Base-by-base conservation (phyloP, 2,888 invertebrate genomes). In the Agrenia bidenticulata region DNA sequence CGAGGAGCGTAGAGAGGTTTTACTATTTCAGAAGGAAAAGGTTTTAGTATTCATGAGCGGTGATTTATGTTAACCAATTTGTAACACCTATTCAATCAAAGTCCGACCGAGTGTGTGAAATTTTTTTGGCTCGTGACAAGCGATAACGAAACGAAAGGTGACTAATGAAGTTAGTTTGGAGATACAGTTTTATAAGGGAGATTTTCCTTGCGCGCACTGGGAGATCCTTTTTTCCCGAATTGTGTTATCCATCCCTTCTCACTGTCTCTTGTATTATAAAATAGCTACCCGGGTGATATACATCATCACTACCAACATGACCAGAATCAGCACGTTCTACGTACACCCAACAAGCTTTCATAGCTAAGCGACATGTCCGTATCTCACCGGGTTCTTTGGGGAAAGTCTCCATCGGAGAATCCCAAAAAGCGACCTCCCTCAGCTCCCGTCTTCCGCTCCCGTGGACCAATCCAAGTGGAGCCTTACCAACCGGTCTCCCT, bases 71-170 rank as follows among this genome's bases (percentile, higher is more conserved):
- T 74, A 76, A 76, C 72, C 73, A 76, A 76, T 73, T 76, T 73
- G 73, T 73, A 71, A 71, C 73, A 73, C 75, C 73, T 75, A 72
- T 75, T 76, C 76, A 76, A 74, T 74, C 74, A 74, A 76, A 76
- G 73, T 71, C 67, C 68, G 69, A 62, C 62, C 61, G 67, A 66
- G 56, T 66, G 68, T 70, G 66, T 60, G 64, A 64, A 64, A 56
- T 66, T 66, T 67, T 67, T 61, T 45, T 64, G 49, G 64, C 71
- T 69, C 69, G 76, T 76, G 77, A 77, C 76, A 77, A 77, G 77
- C 73, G 75, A 77, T 77, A 77, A 77, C 74, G 78, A 78, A 78
- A 78, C 78, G 78, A 78, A 78, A 78, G 77, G 78, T 78, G 78
- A 78, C 78, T 78, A 78, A 78, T 77, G 77, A 78, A 78, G 77